These are phyloP conservation scores for Aurelia aurita complex sp. Pacific DNA, from an alignment of 30 jellyfish, hydroid and myxozoan genomes.

Conservation along the genomic window DNA sequence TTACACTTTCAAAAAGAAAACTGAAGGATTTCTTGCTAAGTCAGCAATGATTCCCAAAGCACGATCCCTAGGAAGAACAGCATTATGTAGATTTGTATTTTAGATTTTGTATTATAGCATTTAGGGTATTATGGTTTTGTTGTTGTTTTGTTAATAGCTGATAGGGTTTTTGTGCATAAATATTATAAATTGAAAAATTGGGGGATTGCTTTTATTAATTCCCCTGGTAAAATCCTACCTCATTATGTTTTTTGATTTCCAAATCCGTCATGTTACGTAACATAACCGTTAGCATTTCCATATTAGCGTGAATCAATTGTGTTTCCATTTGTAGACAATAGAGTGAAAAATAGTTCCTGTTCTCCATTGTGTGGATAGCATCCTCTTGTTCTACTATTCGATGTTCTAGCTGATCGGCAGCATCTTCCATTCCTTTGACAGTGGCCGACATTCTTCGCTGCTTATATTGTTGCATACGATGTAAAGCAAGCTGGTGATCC, in stretches of 20 bases:
- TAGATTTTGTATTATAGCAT: too few species aligned
- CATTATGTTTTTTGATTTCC: conserved; percentile 83
- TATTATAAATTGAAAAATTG: too few species aligned
- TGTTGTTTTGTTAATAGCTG: too few species aligned
- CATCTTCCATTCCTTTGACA: conserved; percentile 79
- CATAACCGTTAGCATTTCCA: conserved; percentile 84
- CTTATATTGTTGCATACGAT: conserved; percentile 93
- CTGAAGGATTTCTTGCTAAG: too few species aligned
- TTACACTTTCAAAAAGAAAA: too few species aligned
- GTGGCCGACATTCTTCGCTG: conserved; percentile 90
- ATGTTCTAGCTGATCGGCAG: conserved; percentile 92
- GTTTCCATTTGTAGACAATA: conserved; percentile 96
- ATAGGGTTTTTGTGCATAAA: too few species aligned
- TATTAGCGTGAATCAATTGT: conserved; percentile 85
- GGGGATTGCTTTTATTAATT: too few species aligned
- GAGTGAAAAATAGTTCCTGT: conserved; percentile 88
- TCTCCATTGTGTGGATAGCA: conserved; percentile 95
- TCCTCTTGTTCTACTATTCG: conserved; percentile 93
- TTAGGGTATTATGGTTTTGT: too few species aligned
- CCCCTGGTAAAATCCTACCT: conserved; percentile 46
- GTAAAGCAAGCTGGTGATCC: conserved; percentile 96
- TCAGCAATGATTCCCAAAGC: too few species aligned
- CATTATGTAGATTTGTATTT: too few species aligned
- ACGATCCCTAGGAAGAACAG: too few species aligned
- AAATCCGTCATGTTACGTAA: conserved; percentile 71